Evolutionary conservation across 37 sponge, comb jelly and placozoan genomes (phyloP).

Genomic region (Halisarca cf. caerulea): DNA sequence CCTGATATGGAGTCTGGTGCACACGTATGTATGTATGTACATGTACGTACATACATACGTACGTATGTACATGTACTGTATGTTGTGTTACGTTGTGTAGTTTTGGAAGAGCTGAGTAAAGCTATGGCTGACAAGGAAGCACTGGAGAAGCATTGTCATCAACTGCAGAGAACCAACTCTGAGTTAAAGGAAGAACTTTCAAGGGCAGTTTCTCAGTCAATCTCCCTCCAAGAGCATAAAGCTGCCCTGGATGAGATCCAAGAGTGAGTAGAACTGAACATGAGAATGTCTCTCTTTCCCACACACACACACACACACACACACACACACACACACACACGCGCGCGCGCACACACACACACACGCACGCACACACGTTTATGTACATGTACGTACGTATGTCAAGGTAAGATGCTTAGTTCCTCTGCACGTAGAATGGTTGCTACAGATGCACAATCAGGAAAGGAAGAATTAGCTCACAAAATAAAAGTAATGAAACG

Average conservation of each 20-base stretch:
- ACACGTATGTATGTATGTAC: background rate
- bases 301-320: background rate
- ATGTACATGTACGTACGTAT: too few species aligned
- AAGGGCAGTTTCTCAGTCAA: background rate
- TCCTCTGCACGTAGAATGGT: too few species aligned
- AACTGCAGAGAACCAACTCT: slow-evolving; percentile 13
- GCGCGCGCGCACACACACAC: too few species aligned
- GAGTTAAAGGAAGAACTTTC: slow-evolving; percentile 31
- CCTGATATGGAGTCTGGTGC: too few species aligned
- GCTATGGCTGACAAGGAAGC: slow-evolving; percentile 7
- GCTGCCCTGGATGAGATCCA: slow-evolving; percentile 37
- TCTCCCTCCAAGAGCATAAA: slow-evolving; percentile 45
- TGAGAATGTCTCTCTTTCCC: background rate
- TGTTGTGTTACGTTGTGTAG: background rate
- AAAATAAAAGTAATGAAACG: background rate
- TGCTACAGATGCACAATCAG: slow-evolving; percentile 22
- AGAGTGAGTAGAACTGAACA: slow-evolving; percentile 11
- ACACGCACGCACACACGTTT: too few species aligned
- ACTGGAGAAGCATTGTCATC: background rate
- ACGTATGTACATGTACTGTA: background rate
- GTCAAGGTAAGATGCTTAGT: too few species aligned
- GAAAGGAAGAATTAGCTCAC: slow-evolving; percentile 2
- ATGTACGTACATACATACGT: too few species aligned
- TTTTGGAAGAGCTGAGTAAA: slow-evolving; percentile 21
- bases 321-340: background rate